Evolutionary conservation across 1,140 invertebrate species (phyloP).

Genomic region (Camponotus pennsylvanicus): DNA sequence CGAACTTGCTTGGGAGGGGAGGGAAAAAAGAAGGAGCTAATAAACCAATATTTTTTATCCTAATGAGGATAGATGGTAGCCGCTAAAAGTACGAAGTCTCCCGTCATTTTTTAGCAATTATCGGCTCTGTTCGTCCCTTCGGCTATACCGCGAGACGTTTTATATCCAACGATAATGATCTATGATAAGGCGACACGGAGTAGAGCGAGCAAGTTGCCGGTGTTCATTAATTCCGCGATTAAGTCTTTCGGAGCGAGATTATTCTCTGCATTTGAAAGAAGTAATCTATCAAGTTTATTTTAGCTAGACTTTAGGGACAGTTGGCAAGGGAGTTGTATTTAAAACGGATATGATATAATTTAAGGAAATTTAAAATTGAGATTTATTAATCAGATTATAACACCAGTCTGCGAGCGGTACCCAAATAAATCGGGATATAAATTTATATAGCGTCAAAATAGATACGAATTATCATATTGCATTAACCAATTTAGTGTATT

Average conservation of each 20-base stretch:
- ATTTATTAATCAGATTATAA: neutral
- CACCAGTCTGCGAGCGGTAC: neutral
- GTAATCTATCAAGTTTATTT: constrained; percentile 31
- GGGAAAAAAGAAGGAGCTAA: neutral
- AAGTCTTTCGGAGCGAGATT: constrained; percentile 19
- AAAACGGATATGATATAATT: neutral
- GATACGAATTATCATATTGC: no score
- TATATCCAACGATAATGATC: constrained; percentile 39
- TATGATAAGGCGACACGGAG: constrained; percentile 34
- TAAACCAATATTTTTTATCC: constrained; percentile 46
- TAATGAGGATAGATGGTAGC: constrained; percentile 52
- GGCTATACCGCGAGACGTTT: constrained; percentile 6
- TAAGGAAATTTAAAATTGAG: constrained; percentile 3
- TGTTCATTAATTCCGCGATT: constrained; percentile 53
- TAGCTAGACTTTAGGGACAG: neutral
- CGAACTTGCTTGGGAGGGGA: neutral
- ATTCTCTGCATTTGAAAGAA: neutral
- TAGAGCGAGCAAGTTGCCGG: constrained; percentile 45
- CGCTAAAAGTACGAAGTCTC: constrained; percentile 33
- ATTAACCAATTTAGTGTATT: neutral
- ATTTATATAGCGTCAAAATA: constrained; percentile 18
- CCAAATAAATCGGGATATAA: neutral
- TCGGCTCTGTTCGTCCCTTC: constrained; percentile 35
- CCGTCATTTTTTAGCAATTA: constrained; percentile 57
- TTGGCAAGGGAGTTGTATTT: neutral